These are phyloP conservation scores for Pseudomyrmex gracilis DNA, from an alignment of 1,140 invertebrate species.

Conservation along the genomic window DNA sequence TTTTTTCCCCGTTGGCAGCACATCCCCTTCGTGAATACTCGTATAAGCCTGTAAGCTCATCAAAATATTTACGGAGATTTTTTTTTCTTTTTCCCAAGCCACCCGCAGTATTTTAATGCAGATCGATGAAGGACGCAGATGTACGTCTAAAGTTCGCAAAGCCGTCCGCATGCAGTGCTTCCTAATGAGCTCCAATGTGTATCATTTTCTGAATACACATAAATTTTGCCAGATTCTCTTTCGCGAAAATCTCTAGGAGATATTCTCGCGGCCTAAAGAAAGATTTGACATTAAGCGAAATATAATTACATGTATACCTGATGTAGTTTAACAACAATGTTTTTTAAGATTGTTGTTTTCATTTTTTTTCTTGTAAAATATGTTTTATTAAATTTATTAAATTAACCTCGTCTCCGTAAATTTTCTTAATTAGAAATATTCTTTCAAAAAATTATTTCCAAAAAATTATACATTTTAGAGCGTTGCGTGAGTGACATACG, in stretches of 20 bases:
- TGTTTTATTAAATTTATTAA: background rate
- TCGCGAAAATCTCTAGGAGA: background rate
- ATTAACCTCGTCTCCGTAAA: too few relatives aligned
- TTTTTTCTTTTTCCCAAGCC: constrained; percentile 56
- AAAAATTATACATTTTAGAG: too few relatives aligned
- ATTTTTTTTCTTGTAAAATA: constrained; percentile 5
- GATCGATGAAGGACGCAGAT: constrained; percentile 70
- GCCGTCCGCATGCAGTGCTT: constrained; percentile 33
- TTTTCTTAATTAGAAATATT: background rate
- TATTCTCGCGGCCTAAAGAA: background rate
- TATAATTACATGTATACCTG: background rate
- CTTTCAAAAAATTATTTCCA: too few relatives aligned
- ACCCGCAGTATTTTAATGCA: constrained; percentile 66
- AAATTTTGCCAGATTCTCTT: constrained; percentile 21
- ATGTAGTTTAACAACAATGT: constrained; percentile 20
- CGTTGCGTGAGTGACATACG: constrained; percentile 6
- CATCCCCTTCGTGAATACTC: constrained; percentile 42
- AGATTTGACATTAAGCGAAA: background rate
- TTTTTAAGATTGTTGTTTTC: background rate
- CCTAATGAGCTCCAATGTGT: constrained; percentile 40
- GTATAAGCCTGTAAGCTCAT: constrained; percentile 73
- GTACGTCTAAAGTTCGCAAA: constrained; percentile 57
- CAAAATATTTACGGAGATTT: constrained; percentile 70
- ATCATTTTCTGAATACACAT: constrained; percentile 41
- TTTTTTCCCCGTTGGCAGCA: constrained; percentile 47